phyloP scores from a whole-genome alignment of 2,888 invertebrate species.

The Acleris sparsana region DNA sequence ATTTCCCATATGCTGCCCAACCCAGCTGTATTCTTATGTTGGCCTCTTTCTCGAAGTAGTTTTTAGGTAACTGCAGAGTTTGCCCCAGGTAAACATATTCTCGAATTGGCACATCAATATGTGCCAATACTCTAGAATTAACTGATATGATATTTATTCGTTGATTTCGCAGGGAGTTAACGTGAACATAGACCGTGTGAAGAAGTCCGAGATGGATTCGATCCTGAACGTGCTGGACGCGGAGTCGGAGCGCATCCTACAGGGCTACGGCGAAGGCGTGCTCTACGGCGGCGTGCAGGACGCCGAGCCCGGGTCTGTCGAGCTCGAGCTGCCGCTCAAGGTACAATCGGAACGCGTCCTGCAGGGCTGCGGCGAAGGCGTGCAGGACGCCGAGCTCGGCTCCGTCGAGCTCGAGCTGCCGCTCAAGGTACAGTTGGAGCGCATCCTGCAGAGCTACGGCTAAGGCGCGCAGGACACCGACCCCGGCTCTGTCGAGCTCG shows the following conservation, averaged over 20 bases:
- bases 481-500: conserved; percentile 9
- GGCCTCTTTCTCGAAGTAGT: no score
- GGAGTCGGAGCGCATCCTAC: conserved; percentile 72
- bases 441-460: conserved; percentile 69
- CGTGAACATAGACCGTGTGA: conserved; percentile 58
- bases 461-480: conserved; percentile 59
- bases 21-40: no score
- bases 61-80: no score
- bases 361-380: conserved; percentile 64
- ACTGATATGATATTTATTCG: no score
- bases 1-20: no score
- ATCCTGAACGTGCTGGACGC: conserved; percentile 71
- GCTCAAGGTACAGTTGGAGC: conserved; percentile 55
- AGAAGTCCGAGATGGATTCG: conserved; percentile 69
- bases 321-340: conserved; percentile 17
- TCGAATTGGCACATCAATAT: no score
- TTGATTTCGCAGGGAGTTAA: conserved; percentile 48
- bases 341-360: conserved; percentile 58
- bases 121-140: no score
- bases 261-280: conserved; percentile 65
- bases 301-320: conserved; percentile 34
- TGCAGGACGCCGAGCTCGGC: conserved; percentile 63
- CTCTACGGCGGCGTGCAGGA: conserved; percentile 73
- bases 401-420: conserved; percentile 10
- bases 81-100: no score